Conservation (phyloP, 2,888 invertebrate genomes). For the Plebejus anna region DNA sequence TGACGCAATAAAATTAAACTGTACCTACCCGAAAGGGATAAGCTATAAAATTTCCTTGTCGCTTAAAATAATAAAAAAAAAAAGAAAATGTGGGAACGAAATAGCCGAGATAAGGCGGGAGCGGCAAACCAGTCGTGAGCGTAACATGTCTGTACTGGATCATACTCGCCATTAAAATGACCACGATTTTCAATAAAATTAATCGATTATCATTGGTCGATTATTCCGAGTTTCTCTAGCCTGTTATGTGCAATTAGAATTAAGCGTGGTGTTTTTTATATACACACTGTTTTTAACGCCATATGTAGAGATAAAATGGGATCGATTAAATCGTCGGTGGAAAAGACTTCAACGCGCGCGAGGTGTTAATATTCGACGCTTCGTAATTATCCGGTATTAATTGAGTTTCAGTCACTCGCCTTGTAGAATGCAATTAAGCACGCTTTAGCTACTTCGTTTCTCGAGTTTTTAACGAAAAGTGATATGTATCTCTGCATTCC, state of each 20-base stretch:
- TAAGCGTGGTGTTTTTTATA: constrained; percentile 19
- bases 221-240: constrained; percentile 38
- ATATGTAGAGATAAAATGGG: constrained; percentile 19
- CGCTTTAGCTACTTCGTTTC: not conserved
- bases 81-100: constrained; percentile 27
- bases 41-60: constrained; percentile 16
- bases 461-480: not conserved
- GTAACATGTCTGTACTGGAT: constrained; percentile 48
- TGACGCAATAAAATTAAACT: constrained; percentile 23
- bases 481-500: not conserved
- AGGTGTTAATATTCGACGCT: constrained; percentile 8
- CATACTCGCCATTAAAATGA: constrained; percentile 60
- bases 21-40: constrained; percentile 24
- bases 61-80: constrained; percentile 14
- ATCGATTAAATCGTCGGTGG: constrained; percentile 33
- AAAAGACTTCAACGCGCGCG: constrained; percentile 49
- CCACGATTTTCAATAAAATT: constrained; percentile 56
- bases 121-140: constrained; percentile 30
- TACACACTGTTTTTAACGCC: constrained; percentile 10
- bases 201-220: constrained; percentile 63
- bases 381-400: constrained; percentile 18
- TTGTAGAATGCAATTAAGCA: constrained; percentile 13
- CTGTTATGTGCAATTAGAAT: constrained; percentile 16
- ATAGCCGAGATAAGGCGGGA: constrained; percentile 29
- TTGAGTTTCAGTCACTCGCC: constrained; percentile 12